Evolutionary conservation across 2,113 vertebrate species (phyloP).

Genomic region (Microtus pennsylvanicus): DNA sequence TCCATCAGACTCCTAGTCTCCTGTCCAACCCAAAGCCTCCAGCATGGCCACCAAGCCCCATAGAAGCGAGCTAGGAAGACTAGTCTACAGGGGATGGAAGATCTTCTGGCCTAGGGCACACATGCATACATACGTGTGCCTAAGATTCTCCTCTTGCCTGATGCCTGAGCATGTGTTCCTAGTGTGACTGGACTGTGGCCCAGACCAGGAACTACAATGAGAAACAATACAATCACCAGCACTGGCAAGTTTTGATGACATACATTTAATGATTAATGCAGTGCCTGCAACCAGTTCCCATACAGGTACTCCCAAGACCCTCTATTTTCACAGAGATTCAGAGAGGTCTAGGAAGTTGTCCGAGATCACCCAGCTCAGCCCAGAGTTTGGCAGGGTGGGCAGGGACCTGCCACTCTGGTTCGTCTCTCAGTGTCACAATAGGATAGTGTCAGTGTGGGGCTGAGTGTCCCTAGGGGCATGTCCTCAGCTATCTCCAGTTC

Average conservation of each 20-base stretch:
- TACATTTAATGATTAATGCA: neutral
- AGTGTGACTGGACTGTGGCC: neutral
- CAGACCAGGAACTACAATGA: neutral
- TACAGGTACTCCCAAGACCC: neutral
- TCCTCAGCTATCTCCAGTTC: neutral
- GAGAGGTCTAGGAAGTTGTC: constrained; percentile 21
- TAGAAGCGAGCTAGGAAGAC: neutral
- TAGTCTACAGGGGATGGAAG: neutral
- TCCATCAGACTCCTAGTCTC: neutral
- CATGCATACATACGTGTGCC: neutral
- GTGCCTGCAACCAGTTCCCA: neutral
- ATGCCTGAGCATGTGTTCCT: neutral
- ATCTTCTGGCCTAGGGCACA: neutral
- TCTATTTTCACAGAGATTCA: neutral
- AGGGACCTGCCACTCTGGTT: neutral
- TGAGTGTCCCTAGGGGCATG: neutral
- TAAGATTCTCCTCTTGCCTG: neutral
- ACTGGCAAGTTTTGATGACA: neutral
- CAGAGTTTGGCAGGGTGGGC: too few species aligned
- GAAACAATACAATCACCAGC: neutral
- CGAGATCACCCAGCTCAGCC: neutral
- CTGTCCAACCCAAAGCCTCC: neutral
- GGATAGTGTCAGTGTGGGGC: neutral
- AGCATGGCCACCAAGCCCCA: neutral
- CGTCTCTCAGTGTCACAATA: neutral